Evolutionary conservation across 2,888 invertebrate species (phyloP).

Genomic region (Cybosia mesomella): DNA sequence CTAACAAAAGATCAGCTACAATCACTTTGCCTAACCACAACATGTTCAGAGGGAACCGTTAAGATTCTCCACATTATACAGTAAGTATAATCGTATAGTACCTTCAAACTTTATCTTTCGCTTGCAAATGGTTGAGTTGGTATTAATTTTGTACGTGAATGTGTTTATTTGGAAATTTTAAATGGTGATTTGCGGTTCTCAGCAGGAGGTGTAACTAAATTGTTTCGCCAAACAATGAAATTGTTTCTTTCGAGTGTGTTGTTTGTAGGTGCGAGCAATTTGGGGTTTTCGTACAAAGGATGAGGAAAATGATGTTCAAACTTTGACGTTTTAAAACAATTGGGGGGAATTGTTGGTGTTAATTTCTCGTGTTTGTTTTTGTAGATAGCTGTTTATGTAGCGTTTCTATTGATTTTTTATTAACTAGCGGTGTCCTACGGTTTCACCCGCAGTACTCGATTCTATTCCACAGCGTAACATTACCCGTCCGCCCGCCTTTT

Average conservation of each 20-base stretch:
- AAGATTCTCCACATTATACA: slow-evolving; percentile 65
- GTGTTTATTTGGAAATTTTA: slow-evolving; percentile 47
- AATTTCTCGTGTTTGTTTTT: slow-evolving; percentile 14
- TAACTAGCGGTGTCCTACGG: too few species aligned
- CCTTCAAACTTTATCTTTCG: slow-evolving; percentile 56
- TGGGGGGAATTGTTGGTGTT: slow-evolving; percentile 11
- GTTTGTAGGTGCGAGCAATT: slow-evolving; percentile 16
- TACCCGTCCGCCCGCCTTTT: too few species aligned
- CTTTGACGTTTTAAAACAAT: slow-evolving; percentile 19
- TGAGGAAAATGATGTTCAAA: slow-evolving; percentile 19
- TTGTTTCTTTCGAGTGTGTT: slow-evolving; percentile 33
- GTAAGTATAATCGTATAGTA: slow-evolving; percentile 65
- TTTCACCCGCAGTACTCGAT: too few species aligned
- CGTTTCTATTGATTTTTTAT: not conserved
- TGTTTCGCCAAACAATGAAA: slow-evolving; percentile 37
- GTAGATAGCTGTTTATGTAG: not conserved
- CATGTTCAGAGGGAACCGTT: slow-evolving; percentile 5
- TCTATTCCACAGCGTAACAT: too few species aligned
- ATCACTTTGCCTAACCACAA: not conserved
- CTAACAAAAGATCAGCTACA: not conserved
- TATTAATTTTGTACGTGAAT: slow-evolving; percentile 47
- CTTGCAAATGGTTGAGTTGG: slow-evolving; percentile 45
- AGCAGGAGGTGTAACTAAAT: slow-evolving; percentile 43
- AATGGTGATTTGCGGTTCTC: slow-evolving; percentile 50
- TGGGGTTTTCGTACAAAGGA: slow-evolving; percentile 26